A percentile compares a stretch with the other conserved stretches of the same genome.
These are phyloP conservation scores for Paraescarpia echinospica DNA, from an alignment of 1,140 invertebrate species.

Conservation along the genomic window DNA sequence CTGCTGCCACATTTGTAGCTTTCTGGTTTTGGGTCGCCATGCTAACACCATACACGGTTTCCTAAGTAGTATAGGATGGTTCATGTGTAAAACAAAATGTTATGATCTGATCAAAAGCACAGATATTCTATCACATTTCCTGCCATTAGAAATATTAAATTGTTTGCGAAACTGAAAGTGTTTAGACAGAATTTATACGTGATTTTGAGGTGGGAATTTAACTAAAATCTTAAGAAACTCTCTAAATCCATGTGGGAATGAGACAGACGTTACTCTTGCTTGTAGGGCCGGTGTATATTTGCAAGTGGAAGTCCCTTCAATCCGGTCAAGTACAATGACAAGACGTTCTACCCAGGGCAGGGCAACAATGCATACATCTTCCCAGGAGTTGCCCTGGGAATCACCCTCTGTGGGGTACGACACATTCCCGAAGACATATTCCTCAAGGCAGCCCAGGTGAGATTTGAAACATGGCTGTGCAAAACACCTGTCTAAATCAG, in stretches of 20 bases:
- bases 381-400: conserved; percentile 55
- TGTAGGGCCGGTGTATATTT: conserved; percentile 54
- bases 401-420: conserved; percentile 47
- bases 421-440: conserved; percentile 56
- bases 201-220: not conserved
- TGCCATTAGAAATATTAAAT: no score
- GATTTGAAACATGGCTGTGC: not conserved
- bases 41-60: no score
- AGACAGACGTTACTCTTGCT: conserved; percentile 17
- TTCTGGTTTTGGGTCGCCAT: no score
- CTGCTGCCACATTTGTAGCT: no score
- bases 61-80: no score
- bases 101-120: no score
- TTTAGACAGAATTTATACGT: no score
- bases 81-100: no score
- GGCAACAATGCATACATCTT: conserved; percentile 60
- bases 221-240: not conserved
- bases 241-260: not conserved
- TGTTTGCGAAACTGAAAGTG: no score
- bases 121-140: no score
- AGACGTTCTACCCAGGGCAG: conserved; percentile 51
- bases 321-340: conserved; percentile 44
- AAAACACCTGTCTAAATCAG: no score
- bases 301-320: conserved; percentile 58
- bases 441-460: conserved; percentile 54